A percentile compares a stretch with the other conserved stretches of the same genome.
These are phyloP conservation scores for Camponotus pennsylvanicus DNA, from an alignment of 1,140 invertebrate species.

Conservation along the genomic window DNA sequence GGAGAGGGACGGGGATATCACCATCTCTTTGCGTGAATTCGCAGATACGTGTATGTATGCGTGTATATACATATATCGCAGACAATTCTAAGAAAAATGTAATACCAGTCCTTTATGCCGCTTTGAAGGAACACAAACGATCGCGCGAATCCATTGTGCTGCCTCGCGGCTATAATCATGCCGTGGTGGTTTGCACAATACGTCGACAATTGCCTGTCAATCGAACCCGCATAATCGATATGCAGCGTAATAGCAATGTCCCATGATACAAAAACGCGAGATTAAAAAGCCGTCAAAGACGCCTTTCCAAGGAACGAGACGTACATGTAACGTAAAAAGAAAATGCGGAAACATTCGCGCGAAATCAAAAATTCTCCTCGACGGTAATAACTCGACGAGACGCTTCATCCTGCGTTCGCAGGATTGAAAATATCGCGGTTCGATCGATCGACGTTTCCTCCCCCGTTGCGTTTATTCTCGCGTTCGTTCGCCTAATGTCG, in stretches of 20 bases:
- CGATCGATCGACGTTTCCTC: conserved; percentile 18
- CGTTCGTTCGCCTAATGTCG: neutral
- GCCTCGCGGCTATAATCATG: conserved; percentile 28
- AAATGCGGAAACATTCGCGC: neutral
- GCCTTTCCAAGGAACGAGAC: neutral
- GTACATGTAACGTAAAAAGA: neutral
- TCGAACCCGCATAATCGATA: conserved; percentile 3
- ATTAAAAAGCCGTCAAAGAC: conserved; percentile 31
- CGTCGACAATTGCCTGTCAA: conserved; percentile 50
- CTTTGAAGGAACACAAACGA: conserved; percentile 34
- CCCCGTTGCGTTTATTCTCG: conserved; percentile 1
- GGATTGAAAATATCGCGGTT: conserved; percentile 12
- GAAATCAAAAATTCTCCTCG: conserved; percentile 9
- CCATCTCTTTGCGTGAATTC: neutral
- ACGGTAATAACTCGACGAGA: conserved; percentile 1
- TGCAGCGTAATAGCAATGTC: conserved; percentile 29
- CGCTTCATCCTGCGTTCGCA: neutral
- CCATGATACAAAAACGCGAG: conserved; percentile 17
- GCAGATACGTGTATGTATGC: neutral
- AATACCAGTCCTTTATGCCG: neutral
- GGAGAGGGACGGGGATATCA: conserved; percentile 1
- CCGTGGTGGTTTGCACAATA: conserved; percentile 23
- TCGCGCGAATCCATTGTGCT: conserved; percentile 5
- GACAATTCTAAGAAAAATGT: conserved; percentile 40
- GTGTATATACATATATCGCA: neutral